Base-by-base conservation (phyloP, 2,888 invertebrate genomes). In the Catocala sponsa region DNA sequence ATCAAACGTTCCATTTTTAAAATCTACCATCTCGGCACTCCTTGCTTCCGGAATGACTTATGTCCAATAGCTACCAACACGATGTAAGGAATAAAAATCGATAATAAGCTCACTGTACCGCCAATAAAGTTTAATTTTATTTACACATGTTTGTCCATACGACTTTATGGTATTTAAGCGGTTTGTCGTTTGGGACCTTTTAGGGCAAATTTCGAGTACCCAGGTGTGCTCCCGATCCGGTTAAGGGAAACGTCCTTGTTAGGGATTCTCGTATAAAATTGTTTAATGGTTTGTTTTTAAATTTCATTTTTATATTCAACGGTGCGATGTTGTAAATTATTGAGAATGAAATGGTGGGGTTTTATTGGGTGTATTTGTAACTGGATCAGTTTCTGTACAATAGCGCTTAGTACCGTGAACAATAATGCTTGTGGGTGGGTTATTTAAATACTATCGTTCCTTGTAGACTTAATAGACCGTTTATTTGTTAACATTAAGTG, bases 1-100 rank as follows among this genome's bases (percentile, higher is more conserved):
- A 95, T 94, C 94, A 94, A 94, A 93, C 91, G 94, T 94, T 93
- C 94, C 94, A 94, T 94, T 94, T 95, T 94, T 89, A 92, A 94
- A 94, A 93, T 94, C 92, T 93, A 94, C 93, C 93, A 92, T 94
- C 92, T 92, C 92, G 88, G 85, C 90, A 87, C 88, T 90, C 88
- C 89, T 91, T 86, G 88, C 88, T 91, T 92, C 92, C 92, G 92
- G 90, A 94, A 92, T 85, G 94, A 91, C 93, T 91, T 94, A 93
- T 90, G 89, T 92, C 88, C 91, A 90, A 87, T 86, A 76, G 83
- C 87, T 86, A 83, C 86, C 84, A 84, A 88, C 84, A 80, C 76
- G 70, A 81, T 68, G 65, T 47, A 56, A 53, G 33, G n/a, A 44
- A 42, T 79, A 72, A 74, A 72, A 77, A 72, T 72, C 59, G 86